Base-by-base conservation (phyloP, 1,140 invertebrate genomes). In the Cydia fagiglandana region DNA sequence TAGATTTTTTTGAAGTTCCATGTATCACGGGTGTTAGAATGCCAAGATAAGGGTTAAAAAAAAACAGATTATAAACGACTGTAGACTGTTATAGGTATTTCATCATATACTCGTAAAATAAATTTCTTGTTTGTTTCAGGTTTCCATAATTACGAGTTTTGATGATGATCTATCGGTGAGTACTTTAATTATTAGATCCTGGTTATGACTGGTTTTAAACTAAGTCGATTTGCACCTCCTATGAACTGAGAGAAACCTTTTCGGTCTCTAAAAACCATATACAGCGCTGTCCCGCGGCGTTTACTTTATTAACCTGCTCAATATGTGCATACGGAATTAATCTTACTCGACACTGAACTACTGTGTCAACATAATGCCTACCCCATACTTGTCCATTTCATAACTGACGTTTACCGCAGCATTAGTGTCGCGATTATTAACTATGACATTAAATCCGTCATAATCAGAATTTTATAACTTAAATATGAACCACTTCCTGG, bases 321-420 rank as follows among this genome's bases (percentile, higher is more conserved):
- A 66, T 66, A 66, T 66, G 64, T 66, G 64, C 64, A 66, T 38
- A 66, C 64, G 30, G 13, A 66, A 30, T 66, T 66, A 15, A 66
- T 34, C 64, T 34, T 66, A 15, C 1, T 34, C 64, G 64, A 30
- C 30, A 66, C 64, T 15, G 13, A 9, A 15, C 20, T 66, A 15
- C 64, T 66, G 28, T 66, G 64, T 66, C 64, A 66, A 20, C 24
- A 34, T 53, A 53, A 45, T 53, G n/a, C 50, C 50, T 45, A 45
- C 15, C 2, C n/a, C 50, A 53, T 15, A 53, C 50, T 53, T 4
- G 15, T n/a, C n/a, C n/a, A n/a, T n/a, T n/a, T n/a, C n/a, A n/a
- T n/a, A n/a, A n/a, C n/a, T n/a, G n/a, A n/a, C n/a, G n/a, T n/a
- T n/a, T n/a, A n/a, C n/a, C n/a, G n/a, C n/a, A n/a, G n/a, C n/a